Conservation (phyloP, 2,113 vertebrate species). For the Chaenogobius annularis region DNA sequence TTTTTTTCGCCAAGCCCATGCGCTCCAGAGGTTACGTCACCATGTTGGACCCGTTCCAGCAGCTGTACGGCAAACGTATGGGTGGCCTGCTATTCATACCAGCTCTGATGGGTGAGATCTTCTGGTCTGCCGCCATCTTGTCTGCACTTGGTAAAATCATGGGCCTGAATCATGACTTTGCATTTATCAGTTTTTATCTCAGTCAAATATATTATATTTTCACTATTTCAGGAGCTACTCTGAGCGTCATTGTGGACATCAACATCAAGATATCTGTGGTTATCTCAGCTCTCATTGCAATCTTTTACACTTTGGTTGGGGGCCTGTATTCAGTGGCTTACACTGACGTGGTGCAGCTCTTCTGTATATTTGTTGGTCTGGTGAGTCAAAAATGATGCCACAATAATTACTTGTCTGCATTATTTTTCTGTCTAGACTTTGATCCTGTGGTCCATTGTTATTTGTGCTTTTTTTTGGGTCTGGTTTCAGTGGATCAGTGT, state of each 20-base stretch:
- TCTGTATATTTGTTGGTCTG: constrained; percentile 96
- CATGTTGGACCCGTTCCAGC: constrained; percentile 98
- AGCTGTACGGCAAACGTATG: constrained; percentile 96
- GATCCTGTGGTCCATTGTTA: constrained; percentile 1
- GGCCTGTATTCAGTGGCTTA: constrained; percentile 97
- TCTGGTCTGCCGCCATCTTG: constrained; percentile 98
- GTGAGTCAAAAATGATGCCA: constrained; percentile 71
- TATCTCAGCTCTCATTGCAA: constrained; percentile 92
- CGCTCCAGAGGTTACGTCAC: constrained; percentile 96
- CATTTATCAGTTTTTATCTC: not conserved
- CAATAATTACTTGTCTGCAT: not conserved
- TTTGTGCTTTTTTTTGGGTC: constrained; percentile 51
- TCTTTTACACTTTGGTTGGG: constrained; percentile 92
- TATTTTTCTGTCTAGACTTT: not conserved
- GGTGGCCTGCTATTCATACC: constrained; percentile 97
- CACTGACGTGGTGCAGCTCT: constrained; percentile 96
- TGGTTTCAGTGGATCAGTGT: constrained; percentile 92
- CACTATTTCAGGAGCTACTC: constrained; percentile 84
- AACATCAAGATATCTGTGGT: constrained; percentile 89
- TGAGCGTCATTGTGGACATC: constrained; percentile 94
- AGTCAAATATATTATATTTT: not conserved
- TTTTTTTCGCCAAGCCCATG: constrained; percentile 99
- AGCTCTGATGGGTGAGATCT: constrained; percentile 98
- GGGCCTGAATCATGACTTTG: not conserved
- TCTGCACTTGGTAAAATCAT: constrained; percentile 88